Evolutionary conservation across 2,797 vertebrate species (phyloP).

Genomic region (Decapterus maruadsi): DNA sequence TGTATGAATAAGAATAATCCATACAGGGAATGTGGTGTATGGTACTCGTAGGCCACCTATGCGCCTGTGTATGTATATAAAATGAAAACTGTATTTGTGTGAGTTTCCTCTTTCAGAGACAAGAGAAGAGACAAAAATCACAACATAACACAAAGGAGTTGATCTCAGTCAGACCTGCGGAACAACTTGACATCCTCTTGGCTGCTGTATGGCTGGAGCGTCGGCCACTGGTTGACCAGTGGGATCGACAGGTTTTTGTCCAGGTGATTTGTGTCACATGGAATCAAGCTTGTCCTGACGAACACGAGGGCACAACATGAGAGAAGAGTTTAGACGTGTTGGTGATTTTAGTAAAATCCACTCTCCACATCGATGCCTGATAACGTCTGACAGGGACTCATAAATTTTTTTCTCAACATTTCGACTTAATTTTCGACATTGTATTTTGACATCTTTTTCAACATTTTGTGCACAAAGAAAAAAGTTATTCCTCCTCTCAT

Average conservation of each 20-base stretch:
- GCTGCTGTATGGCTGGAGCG: slow-evolving; percentile 89
- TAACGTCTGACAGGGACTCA: background rate
- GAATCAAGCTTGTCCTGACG: slow-evolving; percentile 94
- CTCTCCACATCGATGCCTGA: background rate
- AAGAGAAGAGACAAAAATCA: background rate
- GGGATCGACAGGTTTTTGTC: slow-evolving; percentile 93
- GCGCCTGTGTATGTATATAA: background rate
- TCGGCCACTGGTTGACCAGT: slow-evolving; percentile 95
- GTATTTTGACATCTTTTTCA: no score
- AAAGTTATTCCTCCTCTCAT: no score
- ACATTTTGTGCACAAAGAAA: no score
- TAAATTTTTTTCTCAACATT: background rate
- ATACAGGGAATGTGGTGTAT: background rate
- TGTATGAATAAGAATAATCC: background rate
- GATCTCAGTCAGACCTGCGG: slow-evolving; percentile 85
- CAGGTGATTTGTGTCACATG: slow-evolving; percentile 91
- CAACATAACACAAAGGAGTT: background rate
- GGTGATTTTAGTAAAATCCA: background rate
- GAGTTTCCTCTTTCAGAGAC: no score
- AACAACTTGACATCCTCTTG: slow-evolving; percentile 90
- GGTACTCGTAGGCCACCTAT: background rate
- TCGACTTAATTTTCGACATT: no score
- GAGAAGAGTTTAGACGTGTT: background rate
- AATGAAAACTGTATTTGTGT: background rate
- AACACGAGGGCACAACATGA: slow-evolving; percentile 31